Conservation (phyloP, 2,797 vertebrate species). For the Phylloscopus collybita region DNA sequence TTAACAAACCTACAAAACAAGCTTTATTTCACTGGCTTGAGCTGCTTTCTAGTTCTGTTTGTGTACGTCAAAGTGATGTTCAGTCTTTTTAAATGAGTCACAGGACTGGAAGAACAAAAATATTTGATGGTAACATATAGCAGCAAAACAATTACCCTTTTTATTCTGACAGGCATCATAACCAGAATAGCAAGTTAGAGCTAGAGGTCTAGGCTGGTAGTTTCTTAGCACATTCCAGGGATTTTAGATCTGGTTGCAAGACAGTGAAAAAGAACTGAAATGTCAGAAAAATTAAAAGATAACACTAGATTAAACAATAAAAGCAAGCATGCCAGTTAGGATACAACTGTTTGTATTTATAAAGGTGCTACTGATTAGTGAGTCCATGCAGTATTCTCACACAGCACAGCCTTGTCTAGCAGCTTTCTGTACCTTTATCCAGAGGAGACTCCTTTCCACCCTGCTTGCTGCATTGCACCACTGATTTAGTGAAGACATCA, state of each 20-base stretch:
- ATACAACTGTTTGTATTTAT: slow-evolving; percentile 14
- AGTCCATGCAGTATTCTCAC: slow-evolving; percentile 36
- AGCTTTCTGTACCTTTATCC: slow-evolving; percentile 70
- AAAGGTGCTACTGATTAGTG: slow-evolving; percentile 25
- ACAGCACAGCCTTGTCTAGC: slow-evolving; percentile 35
- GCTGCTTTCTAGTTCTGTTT: slow-evolving; percentile 55
- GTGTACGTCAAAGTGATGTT: slow-evolving; percentile 38
- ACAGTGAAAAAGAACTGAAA: slow-evolving; percentile 53
- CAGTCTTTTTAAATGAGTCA: slow-evolving; percentile 61
- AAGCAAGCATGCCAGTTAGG: not conserved
- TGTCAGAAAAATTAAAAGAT: slow-evolving; percentile 45
- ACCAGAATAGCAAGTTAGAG: slow-evolving; percentile 47
- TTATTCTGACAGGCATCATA: slow-evolving; percentile 43
- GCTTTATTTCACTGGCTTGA: slow-evolving; percentile 43
- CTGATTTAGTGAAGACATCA: slow-evolving; percentile 77
- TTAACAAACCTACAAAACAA: slow-evolving; percentile 39
- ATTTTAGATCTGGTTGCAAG: slow-evolving; percentile 26
- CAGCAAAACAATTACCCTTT: slow-evolving; percentile 62
- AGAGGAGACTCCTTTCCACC: slow-evolving; percentile 71
- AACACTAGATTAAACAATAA: slow-evolving; percentile 25
- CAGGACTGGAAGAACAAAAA: slow-evolving; percentile 52
- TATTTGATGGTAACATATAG: slow-evolving; percentile 62
- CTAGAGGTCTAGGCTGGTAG: slow-evolving; percentile 40
- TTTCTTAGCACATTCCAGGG: not conserved
- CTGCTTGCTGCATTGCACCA: slow-evolving; percentile 82